Evolutionary conservation across 2,113 vertebrate species (phyloP).

Genomic region (Lota lota): DNA sequence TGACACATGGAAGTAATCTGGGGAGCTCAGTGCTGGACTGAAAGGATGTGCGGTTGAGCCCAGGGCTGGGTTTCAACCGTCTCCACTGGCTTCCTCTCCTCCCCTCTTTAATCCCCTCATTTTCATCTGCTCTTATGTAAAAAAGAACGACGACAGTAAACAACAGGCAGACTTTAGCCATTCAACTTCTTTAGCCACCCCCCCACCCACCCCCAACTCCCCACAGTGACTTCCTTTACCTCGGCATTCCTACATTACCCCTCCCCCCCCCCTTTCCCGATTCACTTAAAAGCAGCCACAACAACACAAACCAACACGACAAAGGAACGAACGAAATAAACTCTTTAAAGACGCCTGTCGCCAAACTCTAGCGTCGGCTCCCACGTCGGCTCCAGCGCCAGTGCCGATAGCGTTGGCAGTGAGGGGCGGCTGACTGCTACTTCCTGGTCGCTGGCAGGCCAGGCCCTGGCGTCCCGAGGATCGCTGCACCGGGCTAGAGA

Average conservation of each 20-base stretch:
- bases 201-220: not conserved
- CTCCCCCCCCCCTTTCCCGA: conserved; percentile 13
- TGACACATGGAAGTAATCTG: conserved; percentile 75
- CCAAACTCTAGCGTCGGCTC: conserved; percentile 2
- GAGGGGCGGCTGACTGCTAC: conserved; percentile 52
- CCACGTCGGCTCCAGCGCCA: conserved; percentile 35
- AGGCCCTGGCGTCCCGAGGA: conserved; percentile 58
- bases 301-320: conserved; percentile 2
- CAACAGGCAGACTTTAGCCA: conserved; percentile 66
- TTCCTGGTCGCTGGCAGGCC: conserved; percentile 55
- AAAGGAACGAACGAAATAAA: not conserved
- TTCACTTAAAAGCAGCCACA: conserved; percentile 29
- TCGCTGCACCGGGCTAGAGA: conserved; percentile 14
- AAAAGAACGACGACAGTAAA: conserved; percentile 66
- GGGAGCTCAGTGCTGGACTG: conserved; percentile 58
- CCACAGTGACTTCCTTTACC: conserved; percentile 53
- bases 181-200: conserved; percentile 34
- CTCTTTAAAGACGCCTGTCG: conserved; percentile 26
- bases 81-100: conserved; percentile 67
- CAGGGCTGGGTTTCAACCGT: conserved; percentile 63
- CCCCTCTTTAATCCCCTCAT: conserved; percentile 68
- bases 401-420: conserved; percentile 38
- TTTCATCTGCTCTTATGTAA: conserved; percentile 61
- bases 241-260: conserved; percentile 31
- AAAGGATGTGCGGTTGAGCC: conserved; percentile 70